These are phyloP conservation scores for Eupsilia transversa DNA, from an alignment of 2,888 invertebrate genomes.

Conservation along the genomic window DNA sequence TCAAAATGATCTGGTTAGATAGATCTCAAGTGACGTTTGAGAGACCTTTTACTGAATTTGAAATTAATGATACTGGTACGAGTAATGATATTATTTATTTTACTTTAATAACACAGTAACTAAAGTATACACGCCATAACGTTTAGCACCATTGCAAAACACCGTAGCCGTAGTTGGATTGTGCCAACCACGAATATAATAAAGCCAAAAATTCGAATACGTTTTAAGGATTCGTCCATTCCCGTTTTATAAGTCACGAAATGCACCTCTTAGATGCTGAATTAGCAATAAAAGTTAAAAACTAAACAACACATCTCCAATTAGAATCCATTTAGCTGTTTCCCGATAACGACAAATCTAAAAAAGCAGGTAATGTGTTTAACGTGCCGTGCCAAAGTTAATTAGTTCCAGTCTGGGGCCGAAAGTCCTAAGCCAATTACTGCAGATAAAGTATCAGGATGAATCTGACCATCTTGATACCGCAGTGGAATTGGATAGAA, in stretches of 20 bases:
- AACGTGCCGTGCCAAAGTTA: conserved; percentile 37
- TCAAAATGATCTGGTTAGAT: neutral
- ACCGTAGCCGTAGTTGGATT: neutral
- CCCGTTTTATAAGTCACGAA: neutral
- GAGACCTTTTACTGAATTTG: neutral
- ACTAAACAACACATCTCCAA: neutral
- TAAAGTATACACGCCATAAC: neutral
- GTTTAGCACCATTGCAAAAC: neutral
- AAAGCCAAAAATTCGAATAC: neutral
- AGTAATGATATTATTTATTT: neutral
- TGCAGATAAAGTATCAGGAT: conserved; percentile 22
- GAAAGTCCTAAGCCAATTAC: conserved; percentile 47
- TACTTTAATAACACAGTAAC: neutral
- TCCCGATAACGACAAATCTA: conserved; percentile 3
- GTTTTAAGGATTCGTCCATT: neutral
- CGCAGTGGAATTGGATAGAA: conserved; percentile 26
- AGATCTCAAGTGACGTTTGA: conserved; percentile 2
- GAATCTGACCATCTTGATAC: conserved; percentile 41
- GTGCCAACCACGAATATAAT: neutral
- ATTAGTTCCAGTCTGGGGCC: conserved; percentile 39
- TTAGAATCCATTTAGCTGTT: neutral
- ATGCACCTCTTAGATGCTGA: neutral
- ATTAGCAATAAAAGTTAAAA: neutral
- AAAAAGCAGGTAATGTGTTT: conserved; percentile 45
- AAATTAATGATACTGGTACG: neutral